phyloP scores from a whole-genome alignment of 1,140 invertebrate genomes.

The Cotesia glomerata region DNA sequence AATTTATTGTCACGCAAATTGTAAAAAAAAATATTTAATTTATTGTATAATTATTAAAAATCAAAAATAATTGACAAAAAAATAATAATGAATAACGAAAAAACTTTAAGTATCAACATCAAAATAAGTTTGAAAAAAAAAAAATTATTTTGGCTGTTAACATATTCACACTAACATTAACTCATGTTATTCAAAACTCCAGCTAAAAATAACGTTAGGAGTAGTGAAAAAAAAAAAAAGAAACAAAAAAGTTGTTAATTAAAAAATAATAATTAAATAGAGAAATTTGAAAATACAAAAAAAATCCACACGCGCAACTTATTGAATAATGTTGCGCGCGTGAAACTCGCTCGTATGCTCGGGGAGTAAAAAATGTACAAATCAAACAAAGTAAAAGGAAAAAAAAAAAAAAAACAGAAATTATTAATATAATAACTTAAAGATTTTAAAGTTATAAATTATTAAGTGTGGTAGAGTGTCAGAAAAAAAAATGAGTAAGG shows the following conservation, averaged over 20 bases:
- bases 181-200: neutral
- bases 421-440: constrained; percentile 61
- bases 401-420: constrained; percentile 54
- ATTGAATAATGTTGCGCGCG: constrained; percentile 14
- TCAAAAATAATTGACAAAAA: constrained; percentile 20
- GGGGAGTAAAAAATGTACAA: constrained; percentile 57
- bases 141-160: constrained; percentile 18
- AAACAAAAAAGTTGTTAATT: constrained; percentile 8
- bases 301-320: neutral
- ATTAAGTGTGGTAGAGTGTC: constrained; percentile 42
- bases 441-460: constrained; percentile 61
- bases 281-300: constrained; percentile 5
- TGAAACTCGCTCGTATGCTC: constrained; percentile 49
- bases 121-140: constrained; percentile 16
- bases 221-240: constrained; percentile 25
- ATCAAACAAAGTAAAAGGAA: constrained; percentile 50
- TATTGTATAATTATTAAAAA: constrained; percentile 10
- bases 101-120: neutral
- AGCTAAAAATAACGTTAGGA: constrained; percentile 24
- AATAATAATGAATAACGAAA: constrained; percentile 4
- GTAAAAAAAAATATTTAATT: constrained; percentile 14
- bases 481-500: constrained; percentile 23
- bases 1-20: constrained; percentile 30
- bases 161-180: constrained; percentile 13
- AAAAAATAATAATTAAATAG: constrained; percentile 10